A percentile compares a stretch with the other conserved stretches of the same genome.
These are phyloP conservation scores for Papilio polyxenes DNA, from an alignment of 1,140 invertebrate species.

Conservation along the genomic window DNA sequence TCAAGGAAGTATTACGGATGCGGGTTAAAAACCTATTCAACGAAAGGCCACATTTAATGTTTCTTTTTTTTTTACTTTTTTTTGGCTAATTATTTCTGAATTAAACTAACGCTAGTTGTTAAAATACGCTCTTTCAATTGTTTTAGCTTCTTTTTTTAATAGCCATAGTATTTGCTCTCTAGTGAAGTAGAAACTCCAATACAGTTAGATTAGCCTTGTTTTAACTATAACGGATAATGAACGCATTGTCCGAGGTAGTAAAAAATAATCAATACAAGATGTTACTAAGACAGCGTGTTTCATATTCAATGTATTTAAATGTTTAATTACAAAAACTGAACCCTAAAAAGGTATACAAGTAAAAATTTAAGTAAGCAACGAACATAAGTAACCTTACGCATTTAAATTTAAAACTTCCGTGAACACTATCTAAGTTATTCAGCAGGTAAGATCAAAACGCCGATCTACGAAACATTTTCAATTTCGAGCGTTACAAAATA, in stretches of 20 bases:
- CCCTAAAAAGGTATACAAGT: no score
- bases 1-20: background rate
- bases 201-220: background rate
- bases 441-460: no score
- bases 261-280: conserved; percentile 1
- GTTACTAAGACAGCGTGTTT: background rate
- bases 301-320: background rate
- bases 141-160: background rate
- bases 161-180: background rate
- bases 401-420: no score
- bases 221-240: conserved; percentile 7
- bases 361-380: no score
- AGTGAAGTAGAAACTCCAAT: background rate
- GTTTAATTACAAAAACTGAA: background rate
- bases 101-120: no score
- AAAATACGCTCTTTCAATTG: no score
- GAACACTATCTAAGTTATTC: no score
- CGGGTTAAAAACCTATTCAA: background rate
- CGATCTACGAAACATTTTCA: no score
- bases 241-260: background rate
- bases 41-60: background rate
- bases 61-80: background rate
- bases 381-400: no score
- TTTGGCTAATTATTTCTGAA: no score
- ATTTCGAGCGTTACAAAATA: no score